Evolutionary conservation across 1,140 invertebrate species (phyloP), one percentile per base, ranked within the genome.

Genomic region (Bicyclus anynana): DNA sequence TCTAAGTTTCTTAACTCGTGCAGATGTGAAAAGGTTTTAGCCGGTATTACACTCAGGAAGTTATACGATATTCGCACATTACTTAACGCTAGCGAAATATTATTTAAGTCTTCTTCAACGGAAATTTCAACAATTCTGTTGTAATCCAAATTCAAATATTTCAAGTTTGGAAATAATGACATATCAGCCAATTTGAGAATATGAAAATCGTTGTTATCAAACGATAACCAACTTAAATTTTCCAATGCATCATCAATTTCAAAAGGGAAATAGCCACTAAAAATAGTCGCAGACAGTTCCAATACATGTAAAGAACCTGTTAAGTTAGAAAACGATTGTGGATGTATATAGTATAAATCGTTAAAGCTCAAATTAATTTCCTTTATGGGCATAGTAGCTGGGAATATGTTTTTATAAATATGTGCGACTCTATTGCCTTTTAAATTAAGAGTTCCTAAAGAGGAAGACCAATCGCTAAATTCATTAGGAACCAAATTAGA

Each of bases 331-430:
- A 97, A 96, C 5, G 95, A 93, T 54, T 94, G 90, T 7, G 93
- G 91, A 73, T 96, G 93, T 23, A 96, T 89, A 56, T 95, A 93
- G 54, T 92, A 91, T 27, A 98, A 90, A 67, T 95, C 94, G 82
- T 97, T 97, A 80, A 97, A 97, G 58, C 95, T 96, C 35, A 98
- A 86, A 81, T 95, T 96, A 21, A 98, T 92, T 81, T 97, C 96
- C 72, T 94, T 93, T 48, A 97, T 89, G 62, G 93, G 91, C 38
- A 91, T 91, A 33, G 93, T 80, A 20, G 69, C 91, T 40, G 90
- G 90, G 80, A 97, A 97, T 51, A 94, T 91, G 48, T 93, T 91
- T 37, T 92, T 89, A 70, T 92, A 92, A 35, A 98, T 89, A 73
- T 92, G 92, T 3, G 93, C 92, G 40, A 98, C 92, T 65, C 93